A percentile compares a stretch with the other conserved stretches of the same genome.
Conservation (phyloP, 2,888 invertebrate species). For the Spilarctia lutea region DNA sequence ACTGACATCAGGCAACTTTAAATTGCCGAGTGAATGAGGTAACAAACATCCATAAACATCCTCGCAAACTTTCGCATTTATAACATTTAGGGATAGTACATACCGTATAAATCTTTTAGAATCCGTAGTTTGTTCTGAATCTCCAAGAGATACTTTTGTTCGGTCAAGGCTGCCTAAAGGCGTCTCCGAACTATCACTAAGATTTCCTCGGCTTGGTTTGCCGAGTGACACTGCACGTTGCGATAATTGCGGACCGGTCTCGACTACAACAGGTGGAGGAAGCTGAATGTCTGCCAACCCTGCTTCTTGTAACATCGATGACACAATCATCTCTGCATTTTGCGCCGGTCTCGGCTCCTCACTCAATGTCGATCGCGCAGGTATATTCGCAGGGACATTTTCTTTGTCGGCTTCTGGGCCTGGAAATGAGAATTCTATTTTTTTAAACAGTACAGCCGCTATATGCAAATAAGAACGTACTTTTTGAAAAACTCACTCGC, state of each 20-base stretch:
- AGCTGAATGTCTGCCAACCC: conserved; percentile 64
- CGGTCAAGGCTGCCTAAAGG: conserved; percentile 77
- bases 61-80: too few species aligned
- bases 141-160: conserved; percentile 78
- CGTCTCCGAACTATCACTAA: conserved; percentile 67
- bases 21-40: too few species aligned
- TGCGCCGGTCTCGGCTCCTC: not conserved
- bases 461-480: not conserved
- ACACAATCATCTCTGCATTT: conserved; percentile 53
- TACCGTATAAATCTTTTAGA: conserved; percentile 72
- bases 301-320: conserved; percentile 64
- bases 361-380: not conserved
- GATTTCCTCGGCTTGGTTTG: conserved; percentile 31
- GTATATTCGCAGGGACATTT: conserved; percentile 62
- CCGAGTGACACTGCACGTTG: conserved; percentile 22
- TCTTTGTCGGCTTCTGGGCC: conserved; percentile 65
- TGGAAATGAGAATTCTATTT: not conserved
- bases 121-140: conserved; percentile 72
- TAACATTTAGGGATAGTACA: conserved; percentile 1
- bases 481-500: conserved; percentile 43
- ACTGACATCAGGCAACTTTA: too few species aligned
- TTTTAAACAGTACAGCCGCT: not conserved
- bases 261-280: conserved; percentile 16
- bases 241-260: conserved; percentile 22
- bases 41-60: too few species aligned